Conservation (phyloP, 2,888 invertebrate genomes). For the Dynastes hyllus region DNA sequence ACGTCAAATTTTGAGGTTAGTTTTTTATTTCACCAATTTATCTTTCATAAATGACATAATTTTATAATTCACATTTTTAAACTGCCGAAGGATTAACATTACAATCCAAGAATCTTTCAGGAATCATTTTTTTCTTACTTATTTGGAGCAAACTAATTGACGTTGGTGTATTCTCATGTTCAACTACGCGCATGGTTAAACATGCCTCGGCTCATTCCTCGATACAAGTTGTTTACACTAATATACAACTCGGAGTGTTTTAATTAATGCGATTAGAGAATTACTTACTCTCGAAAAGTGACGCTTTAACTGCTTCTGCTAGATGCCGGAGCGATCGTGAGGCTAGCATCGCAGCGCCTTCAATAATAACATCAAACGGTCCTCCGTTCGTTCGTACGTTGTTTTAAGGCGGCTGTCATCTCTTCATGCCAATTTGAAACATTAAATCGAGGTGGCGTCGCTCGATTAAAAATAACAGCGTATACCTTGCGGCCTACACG, state of each 20-base stretch:
- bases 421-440: conserved; percentile 60
- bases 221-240: conserved; percentile 25
- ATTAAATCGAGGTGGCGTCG: conserved; percentile 60
- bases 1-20: no score
- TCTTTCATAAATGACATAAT: no score
- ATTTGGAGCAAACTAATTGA: no score
- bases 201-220: conserved; percentile 4
- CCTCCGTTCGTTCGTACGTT: conserved; percentile 54
- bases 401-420: conserved; percentile 60
- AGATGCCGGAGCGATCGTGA: not conserved
- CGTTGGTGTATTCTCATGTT: no score
- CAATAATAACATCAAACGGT: conserved; percentile 48
- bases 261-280: conserved; percentile 43
- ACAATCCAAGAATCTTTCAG: no score
- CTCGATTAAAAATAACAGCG: conserved; percentile 58
- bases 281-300: conserved; percentile 35
- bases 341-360: conserved; percentile 14
- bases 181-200: not conserved
- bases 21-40: no score
- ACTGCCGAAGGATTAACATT: no score
- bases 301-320: not conserved
- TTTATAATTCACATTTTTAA: no score
- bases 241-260: conserved; percentile 8
- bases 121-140: not conserved
- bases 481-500: conserved; percentile 39